Base-by-base conservation (phyloP, 2,113 vertebrate species). In the Odocoileus virginianus region DNA sequence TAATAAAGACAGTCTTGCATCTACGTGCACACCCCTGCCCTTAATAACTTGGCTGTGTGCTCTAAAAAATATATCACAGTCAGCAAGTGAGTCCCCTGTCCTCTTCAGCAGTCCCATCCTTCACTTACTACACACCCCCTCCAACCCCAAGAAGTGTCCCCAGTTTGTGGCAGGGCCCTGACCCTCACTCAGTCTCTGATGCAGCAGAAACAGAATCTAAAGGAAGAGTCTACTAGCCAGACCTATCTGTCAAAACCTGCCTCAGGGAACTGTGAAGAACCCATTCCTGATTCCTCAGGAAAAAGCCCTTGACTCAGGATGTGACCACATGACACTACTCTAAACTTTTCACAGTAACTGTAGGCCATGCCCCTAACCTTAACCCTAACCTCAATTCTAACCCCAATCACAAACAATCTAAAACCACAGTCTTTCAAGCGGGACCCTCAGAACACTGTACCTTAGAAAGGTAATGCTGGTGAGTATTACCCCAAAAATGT, bases 11-110 rank as follows among this genome's bases (percentile, higher is more conserved):
- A 85, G 30, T 43, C 36, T 43, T 25, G 27, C 11, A 76, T 67
- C 87, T 76, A 60, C 0, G 0, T 36, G 50, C 43, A 60, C 2
- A 54, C 0, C 7, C 7, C 13, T 61, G 13, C n/a, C 67, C 81
- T 89, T 78, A 54, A 55, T 33, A 40, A 45, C 47, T 57, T 86
- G 87, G 52, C 67, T 78, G 11, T 84, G 45, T 47, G 30, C 54
- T 88, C 74, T 43, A 40, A 40, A 61, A 87, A 36, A 88, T 64
- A 30, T 52, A 11, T 10, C 13, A 47, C 58, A 55, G 28, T 79
- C 88, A 52, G 27, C 21, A 30, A 58, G 54, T 57, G 43, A 57
- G 11, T 25, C 54, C 30, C 25, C 27, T 40, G 23, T 11, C 33
- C 19, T 54, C 74, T 43, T 89, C 55, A 52, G 50, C 54, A 74